Conservation (phyloP, 2,113 vertebrate genomes). For the Ifrita kowaldi region DNA sequence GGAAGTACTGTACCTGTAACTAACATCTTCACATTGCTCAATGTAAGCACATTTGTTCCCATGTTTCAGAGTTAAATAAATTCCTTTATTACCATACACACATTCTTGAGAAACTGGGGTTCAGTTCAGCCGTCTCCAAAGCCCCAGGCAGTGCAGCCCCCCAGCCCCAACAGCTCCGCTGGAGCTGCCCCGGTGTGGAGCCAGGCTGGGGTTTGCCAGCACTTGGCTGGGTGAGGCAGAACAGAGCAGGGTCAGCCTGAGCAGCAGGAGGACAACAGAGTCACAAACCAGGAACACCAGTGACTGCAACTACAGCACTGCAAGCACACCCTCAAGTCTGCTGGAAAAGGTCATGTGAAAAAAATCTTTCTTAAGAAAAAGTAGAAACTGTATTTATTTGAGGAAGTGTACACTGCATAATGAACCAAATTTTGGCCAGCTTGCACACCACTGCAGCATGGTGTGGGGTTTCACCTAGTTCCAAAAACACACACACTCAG, state of each 20-base stretch:
- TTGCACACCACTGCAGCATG: conserved; percentile 65
- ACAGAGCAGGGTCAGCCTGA: neutral
- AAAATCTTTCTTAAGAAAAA: conserved; percentile 67
- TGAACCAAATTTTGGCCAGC: conserved; percentile 72
- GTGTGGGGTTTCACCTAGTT: conserved; percentile 59
- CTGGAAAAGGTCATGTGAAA: conserved; percentile 65
- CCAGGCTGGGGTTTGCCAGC: neutral
- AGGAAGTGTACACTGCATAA: conserved; percentile 68
- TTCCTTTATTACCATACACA: conserved; percentile 65
- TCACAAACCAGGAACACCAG: conserved; percentile 51
- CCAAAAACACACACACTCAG: conserved; percentile 66
- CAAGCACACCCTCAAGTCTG: conserved; percentile 61
- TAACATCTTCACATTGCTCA: conserved; percentile 80
- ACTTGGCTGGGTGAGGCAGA: neutral
- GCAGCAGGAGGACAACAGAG: conserved; percentile 33
- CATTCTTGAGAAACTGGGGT: conserved; percentile 64
- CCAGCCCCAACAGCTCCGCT: neutral
- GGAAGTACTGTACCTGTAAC: conserved; percentile 88
- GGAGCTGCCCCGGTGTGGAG: neutral
- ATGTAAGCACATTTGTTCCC: conserved; percentile 78
- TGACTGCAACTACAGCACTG: conserved; percentile 52
- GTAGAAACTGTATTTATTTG: conserved; percentile 73
- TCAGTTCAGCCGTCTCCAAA: conserved; percentile 48
- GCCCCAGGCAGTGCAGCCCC: neutral
- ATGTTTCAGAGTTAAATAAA: conserved; percentile 76